phyloP scores from a whole-genome alignment of 1,140 invertebrate genomes.

The Drosophila arawakana region DNA sequence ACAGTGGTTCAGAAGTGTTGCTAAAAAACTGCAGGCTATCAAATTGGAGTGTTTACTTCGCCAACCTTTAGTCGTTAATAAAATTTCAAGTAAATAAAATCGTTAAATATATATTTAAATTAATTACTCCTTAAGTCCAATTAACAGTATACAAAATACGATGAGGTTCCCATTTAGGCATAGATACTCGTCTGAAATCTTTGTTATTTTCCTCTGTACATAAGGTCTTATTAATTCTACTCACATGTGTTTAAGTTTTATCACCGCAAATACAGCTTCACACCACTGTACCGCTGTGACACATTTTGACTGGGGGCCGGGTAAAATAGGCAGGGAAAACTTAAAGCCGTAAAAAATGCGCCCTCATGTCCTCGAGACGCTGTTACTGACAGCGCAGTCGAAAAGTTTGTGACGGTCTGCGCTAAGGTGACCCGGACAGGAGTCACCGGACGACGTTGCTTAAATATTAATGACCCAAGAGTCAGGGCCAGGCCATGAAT shows the following conservation, averaged over 20 bases:
- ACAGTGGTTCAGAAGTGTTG: constrained; percentile 37
- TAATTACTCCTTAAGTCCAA: no score
- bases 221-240: no score
- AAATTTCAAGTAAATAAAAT: no score
- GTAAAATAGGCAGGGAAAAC: constrained; percentile 53
- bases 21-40: no score
- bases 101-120: no score
- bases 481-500: constrained; percentile 73
- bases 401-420: constrained; percentile 59
- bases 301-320: not conserved
- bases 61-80: no score
- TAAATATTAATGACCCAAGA: constrained; percentile 78
- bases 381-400: constrained; percentile 69
- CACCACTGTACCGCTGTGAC: constrained; percentile 34
- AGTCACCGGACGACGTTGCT: constrained; percentile 63
- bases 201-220: no score
- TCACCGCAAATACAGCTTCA: not conserved
- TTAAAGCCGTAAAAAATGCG: constrained; percentile 69
- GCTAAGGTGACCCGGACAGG: constrained; percentile 56
- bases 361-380: constrained; percentile 77
- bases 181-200: no score
- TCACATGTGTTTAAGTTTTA: not conserved
- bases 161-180: no score
- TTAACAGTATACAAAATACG: no score
- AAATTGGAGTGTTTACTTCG: no score